A percentile compares a stretch with the other conserved stretches of the same genome.
Conservation (phyloP, 2,888 invertebrate genomes). For the Gymnocheta viridis region DNA sequence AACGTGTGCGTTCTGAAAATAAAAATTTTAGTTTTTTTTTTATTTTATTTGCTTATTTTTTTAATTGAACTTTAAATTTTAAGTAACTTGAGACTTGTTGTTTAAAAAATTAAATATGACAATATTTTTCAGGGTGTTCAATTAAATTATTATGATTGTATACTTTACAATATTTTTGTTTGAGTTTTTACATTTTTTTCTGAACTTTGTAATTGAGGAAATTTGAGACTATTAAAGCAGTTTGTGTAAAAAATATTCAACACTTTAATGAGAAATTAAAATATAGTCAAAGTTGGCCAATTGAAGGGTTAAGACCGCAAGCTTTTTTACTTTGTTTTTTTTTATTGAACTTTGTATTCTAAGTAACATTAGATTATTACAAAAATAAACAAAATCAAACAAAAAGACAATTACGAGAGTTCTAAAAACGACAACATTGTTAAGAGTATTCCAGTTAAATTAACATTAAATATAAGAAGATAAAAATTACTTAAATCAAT, state of each 20-base stretch:
- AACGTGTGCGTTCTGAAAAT: neutral
- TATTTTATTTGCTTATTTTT: neutral
- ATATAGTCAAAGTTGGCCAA: no score
- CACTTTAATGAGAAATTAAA: no score
- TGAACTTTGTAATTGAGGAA: neutral
- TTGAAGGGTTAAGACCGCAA: no score
- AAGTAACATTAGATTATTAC: no score
- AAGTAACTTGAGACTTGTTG: conserved; percentile 11
- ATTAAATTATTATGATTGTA: neutral
- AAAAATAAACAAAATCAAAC: no score
- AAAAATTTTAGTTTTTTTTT: neutral
- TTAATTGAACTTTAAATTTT: conserved; percentile 27
- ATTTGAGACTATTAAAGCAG: neutral
- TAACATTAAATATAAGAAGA: no score
- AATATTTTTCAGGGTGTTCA: neutral
- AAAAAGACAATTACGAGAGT: no score
- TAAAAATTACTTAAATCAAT: no score
- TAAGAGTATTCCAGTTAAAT: no score
- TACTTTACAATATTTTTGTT: neutral
- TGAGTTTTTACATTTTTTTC: neutral
- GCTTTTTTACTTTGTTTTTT: no score
- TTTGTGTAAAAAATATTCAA: neutral
- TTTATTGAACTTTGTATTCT: no score
- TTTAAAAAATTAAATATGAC: neutral
- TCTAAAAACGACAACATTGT: no score